These are phyloP conservation scores for Epinotia demarniana DNA, from an alignment of 2,888 invertebrate species.

Conservation along the genomic window DNA sequence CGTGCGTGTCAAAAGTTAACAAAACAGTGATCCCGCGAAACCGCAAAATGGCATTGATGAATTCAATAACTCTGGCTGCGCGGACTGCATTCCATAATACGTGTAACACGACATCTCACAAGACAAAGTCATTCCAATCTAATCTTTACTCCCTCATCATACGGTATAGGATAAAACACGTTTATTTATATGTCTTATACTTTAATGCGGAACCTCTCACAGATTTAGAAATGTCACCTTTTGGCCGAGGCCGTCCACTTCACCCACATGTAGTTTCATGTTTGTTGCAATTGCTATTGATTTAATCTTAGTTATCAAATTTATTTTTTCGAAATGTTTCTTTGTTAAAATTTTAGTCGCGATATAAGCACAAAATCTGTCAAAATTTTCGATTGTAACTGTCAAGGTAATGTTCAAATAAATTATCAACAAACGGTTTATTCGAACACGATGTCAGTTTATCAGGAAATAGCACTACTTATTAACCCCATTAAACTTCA, in stretches of 20 bases:
- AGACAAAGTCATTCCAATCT: not conserved
- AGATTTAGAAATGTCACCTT: conserved; percentile 50
- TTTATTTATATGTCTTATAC: not conserved
- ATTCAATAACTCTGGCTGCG: conserved; percentile 29
- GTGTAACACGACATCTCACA: conserved; percentile 2
- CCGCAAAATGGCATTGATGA: conserved; percentile 38
- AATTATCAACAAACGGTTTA: not conserved
- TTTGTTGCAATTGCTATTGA: conserved; percentile 22
- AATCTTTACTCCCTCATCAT: conserved; percentile 13
- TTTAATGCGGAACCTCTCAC: conserved; percentile 45
- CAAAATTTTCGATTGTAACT: not conserved
- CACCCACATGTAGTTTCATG: conserved; percentile 39
- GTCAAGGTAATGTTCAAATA: conserved; percentile 7
- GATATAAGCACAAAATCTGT: not conserved
- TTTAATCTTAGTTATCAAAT: conserved; percentile 21
- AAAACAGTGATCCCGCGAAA: conserved; percentile 20
- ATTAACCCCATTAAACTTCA: not conserved
- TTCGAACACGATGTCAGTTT: not conserved
- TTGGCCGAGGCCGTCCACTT: conserved; percentile 48
- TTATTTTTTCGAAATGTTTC: not conserved
- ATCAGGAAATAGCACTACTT: not conserved
- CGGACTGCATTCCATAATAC: conserved; percentile 34
- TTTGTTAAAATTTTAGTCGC: not conserved
- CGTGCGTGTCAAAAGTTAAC: not conserved
- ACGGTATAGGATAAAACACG: conserved; percentile 7